Conservation (phyloP, 2,797 vertebrate species). For the Schizopygopsis pylzovi region DNA sequence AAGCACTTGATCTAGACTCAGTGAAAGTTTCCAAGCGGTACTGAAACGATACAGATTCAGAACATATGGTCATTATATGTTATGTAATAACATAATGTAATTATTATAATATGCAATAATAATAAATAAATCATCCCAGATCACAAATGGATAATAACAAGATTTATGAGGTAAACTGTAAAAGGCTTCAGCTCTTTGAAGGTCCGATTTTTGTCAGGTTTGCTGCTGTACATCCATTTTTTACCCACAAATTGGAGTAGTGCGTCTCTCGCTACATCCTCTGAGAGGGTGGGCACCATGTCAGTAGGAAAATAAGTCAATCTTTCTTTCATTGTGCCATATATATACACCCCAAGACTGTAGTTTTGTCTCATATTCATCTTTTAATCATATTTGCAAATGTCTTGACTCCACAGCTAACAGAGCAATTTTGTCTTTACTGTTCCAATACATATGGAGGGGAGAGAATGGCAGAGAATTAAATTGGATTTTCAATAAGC, state of each 20-base stretch:
- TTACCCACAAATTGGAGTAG: conserved; percentile 81
- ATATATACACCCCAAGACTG: too few relatives aligned
- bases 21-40: conserved; percentile 86
- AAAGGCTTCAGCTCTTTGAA: conserved; percentile 79
- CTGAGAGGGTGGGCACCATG: conserved; percentile 79
- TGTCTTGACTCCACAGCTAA: too few relatives aligned
- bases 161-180: conserved; percentile 79
- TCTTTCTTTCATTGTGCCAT: not conserved
- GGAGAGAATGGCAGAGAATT: too few relatives aligned
- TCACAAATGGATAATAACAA: not conserved
- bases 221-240: conserved; percentile 82
- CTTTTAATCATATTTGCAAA: too few relatives aligned
- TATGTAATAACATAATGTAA: not conserved
- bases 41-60: conserved; percentile 64
- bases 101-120: not conserved
- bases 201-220: conserved; percentile 77
- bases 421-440: too few relatives aligned
- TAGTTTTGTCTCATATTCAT: too few relatives aligned
- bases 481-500: not conserved
- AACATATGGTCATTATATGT: not conserved
- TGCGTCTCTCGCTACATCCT: conserved; percentile 81
- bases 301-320: not conserved
- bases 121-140: not conserved
- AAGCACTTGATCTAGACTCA: conserved; percentile 81
- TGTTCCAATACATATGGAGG: too few relatives aligned